Percentiles rank a stretch among this genome's conserved stretches.
Conservation (phyloP, 2,797 vertebrate genomes). For the Diplodus puntazzo region DNA sequence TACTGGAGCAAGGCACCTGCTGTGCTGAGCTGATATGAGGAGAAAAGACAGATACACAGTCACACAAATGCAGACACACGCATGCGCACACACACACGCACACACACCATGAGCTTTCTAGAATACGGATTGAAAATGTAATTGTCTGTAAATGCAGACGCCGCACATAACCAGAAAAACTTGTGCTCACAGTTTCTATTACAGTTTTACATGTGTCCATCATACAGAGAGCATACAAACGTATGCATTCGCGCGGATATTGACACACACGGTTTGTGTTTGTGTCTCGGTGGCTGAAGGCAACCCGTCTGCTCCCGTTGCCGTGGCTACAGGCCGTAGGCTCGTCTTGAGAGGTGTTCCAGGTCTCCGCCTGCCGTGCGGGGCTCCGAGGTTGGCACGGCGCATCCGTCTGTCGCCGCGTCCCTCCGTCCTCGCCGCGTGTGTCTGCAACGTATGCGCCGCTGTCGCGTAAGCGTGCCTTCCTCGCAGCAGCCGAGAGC, state of each 20-base stretch:
- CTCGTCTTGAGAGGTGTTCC: constrained; percentile 63
- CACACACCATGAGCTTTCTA: constrained; percentile 28
- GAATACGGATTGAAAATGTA: constrained; percentile 42
- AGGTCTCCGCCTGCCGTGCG: constrained; percentile 45
- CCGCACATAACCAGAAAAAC: background rate
- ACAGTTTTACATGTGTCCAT: constrained; percentile 21
- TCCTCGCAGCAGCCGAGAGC: background rate
- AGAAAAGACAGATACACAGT: constrained; percentile 49
- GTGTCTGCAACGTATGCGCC: background rate
- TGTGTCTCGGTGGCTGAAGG: constrained; percentile 50
- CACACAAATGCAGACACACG: constrained; percentile 25
- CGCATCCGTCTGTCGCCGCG: constrained; percentile 14
- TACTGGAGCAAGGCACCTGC: constrained; percentile 79
- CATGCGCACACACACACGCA: constrained; percentile 27
- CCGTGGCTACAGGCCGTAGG: constrained; percentile 72
- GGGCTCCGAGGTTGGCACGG: constrained; percentile 19
- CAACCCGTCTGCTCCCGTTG: constrained; percentile 63
- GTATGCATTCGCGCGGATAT: constrained; percentile 11
- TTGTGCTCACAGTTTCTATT: constrained; percentile 14
- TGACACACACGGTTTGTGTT: constrained; percentile 47
- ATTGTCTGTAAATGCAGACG: constrained; percentile 50
- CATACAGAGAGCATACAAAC: constrained; percentile 5
- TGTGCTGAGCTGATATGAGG: constrained; percentile 80
- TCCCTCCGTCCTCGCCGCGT: constrained; percentile 3
- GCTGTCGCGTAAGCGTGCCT: background rate